These are phyloP conservation scores for Orgyia antiqua DNA, from an alignment of 2,888 invertebrate species.

Conservation along the genomic window DNA sequence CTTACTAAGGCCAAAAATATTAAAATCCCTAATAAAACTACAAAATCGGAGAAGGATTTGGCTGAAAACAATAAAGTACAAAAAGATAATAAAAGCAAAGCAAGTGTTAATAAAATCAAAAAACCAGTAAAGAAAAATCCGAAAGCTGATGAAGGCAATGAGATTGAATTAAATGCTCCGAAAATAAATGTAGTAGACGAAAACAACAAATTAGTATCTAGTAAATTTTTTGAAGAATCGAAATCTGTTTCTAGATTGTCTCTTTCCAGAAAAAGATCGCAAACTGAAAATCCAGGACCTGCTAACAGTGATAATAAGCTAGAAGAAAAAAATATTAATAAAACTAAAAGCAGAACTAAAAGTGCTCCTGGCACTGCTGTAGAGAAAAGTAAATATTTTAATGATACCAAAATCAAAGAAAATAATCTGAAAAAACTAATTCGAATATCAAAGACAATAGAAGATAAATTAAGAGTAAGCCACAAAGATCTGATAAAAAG, in stretches of 20 bases:
- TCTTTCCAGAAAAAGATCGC: constrained; percentile 32
- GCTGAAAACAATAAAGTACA: constrained; percentile 7
- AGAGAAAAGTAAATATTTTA: constrained; percentile 59
- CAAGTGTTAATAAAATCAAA: constrained; percentile 4
- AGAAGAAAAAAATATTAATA: constrained; percentile 13
- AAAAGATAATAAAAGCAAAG: constrained; percentile 10
- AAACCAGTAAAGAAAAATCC: constrained; percentile 1
- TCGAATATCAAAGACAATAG: constrained; percentile 17
- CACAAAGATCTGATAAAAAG: constrained; percentile 52
- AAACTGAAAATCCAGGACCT: constrained; percentile 27
- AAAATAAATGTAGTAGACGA: constrained; percentile 41
- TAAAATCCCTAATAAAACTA: too few species aligned
- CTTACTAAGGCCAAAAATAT: too few species aligned
- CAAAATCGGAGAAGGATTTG: too few species aligned
- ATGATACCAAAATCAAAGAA: constrained; percentile 23
- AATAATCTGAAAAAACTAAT: constrained; percentile 25
- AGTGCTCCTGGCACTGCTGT: constrained; percentile 42
- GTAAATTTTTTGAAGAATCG: constrained; percentile 45
- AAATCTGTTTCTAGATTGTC: constrained; percentile 5
- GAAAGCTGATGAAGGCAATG: constrained; percentile 1
- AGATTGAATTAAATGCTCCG: constrained; percentile 20
- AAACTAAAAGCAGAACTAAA: constrained; percentile 41
- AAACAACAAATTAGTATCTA: constrained; percentile 34
- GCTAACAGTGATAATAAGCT: constrained; percentile 5
- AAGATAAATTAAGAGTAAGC: constrained; percentile 47